phyloP scores from a whole-genome alignment of 2,113 vertebrate genomes.

The Corydoras maculifer region DNA sequence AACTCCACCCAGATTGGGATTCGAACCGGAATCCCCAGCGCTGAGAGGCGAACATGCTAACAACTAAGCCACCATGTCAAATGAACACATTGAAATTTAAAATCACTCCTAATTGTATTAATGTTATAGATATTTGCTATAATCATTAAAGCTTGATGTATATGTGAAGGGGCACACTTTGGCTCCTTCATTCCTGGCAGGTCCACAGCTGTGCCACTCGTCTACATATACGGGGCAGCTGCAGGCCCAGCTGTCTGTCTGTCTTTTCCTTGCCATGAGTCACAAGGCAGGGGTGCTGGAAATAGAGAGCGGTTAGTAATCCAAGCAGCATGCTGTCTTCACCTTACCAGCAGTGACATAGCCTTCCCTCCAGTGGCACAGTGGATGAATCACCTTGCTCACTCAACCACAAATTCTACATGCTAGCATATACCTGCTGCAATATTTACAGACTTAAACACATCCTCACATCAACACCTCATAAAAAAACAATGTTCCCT shows the following conservation, averaged over 20 bases:
- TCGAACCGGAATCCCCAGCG: too few species aligned
- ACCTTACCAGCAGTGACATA: constrained; percentile 62
- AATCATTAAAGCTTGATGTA: constrained; percentile 45
- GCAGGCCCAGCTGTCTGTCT: constrained; percentile 95
- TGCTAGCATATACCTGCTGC: background rate
- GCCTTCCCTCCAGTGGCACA: constrained; percentile 40
- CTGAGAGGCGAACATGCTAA: too few species aligned
- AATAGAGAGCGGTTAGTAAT: constrained; percentile 88
- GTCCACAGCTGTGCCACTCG: constrained; percentile 83
- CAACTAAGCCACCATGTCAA: too few species aligned
- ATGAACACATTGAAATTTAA: too few species aligned
- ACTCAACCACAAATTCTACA: background rate
- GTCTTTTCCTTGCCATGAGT: constrained; percentile 76
- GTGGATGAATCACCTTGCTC: constrained; percentile 13
- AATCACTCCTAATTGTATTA: too few species aligned
- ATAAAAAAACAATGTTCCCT: too few species aligned
- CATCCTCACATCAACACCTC: background rate
- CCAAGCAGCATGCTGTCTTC: constrained; percentile 78
- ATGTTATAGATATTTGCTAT: too few species aligned
- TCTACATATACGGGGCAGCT: constrained; percentile 85
- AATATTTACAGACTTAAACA: background rate
- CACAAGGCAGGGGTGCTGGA: constrained; percentile 79
- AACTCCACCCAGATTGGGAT: too few species aligned
- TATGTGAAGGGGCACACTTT: constrained; percentile 71
- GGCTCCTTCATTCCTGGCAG: constrained; percentile 77